Conservation (phyloP, 2,888 invertebrate genomes). For the Drosophila hamatofila region DNA sequence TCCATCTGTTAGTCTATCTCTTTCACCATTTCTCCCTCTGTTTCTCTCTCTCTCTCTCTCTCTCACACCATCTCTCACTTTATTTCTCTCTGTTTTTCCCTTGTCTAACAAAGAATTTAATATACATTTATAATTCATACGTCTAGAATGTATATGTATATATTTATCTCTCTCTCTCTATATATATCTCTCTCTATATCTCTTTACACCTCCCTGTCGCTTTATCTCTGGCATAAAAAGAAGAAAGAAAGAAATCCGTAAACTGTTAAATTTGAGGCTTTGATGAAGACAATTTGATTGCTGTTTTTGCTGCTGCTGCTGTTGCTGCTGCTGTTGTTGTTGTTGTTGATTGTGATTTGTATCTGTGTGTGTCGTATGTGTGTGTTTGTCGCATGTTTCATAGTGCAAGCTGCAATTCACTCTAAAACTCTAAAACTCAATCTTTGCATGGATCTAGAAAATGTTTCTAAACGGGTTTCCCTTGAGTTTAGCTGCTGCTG, state of each 20-base stretch:
- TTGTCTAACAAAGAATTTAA: not conserved
- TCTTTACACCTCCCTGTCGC: not conserved
- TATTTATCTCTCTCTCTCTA: not conserved
- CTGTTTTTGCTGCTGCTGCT: conserved; percentile 3
- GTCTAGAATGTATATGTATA: not conserved
- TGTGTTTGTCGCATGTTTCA: conserved; percentile 14
- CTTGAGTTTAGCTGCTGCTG: conserved; percentile 15
- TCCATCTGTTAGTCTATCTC: too few relatives aligned
- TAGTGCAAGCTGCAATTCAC: conserved; percentile 31
- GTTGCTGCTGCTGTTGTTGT: not conserved
- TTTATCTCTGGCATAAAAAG: not conserved
- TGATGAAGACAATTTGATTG: conserved; percentile 34
- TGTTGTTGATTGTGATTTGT: conserved; percentile 17
- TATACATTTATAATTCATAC: not conserved
- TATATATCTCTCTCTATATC: not conserved
- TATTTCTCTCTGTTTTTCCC: not conserved
- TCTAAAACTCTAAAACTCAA: conserved; percentile 53
- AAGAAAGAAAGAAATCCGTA: not conserved
- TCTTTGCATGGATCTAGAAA: conserved; percentile 51
- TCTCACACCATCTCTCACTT: not conserved
- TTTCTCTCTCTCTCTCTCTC: not conserved
- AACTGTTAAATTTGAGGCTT: conserved; percentile 24
- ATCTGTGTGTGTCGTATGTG: not conserved
- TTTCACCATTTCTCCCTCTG: not conserved
- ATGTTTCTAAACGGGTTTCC: conserved; percentile 58